Conservation (phyloP, 1,140 invertebrate species). For the Hycleus phaleratus region DNA sequence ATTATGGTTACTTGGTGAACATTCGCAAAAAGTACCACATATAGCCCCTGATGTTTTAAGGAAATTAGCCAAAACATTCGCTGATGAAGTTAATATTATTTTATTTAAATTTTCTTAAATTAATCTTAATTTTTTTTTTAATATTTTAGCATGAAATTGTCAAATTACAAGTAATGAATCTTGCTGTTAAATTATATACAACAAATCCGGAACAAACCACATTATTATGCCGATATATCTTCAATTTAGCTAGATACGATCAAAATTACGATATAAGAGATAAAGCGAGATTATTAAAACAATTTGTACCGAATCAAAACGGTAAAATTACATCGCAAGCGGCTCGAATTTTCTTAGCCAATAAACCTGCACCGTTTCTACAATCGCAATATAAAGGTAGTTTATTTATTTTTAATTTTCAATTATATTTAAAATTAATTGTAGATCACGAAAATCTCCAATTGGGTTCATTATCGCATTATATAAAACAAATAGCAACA, state of each 20-base stretch:
- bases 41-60: conserved; percentile 88
- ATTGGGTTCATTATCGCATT: conserved; percentile 91
- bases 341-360: conserved; percentile 78
- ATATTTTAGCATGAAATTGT: conserved; percentile 79
- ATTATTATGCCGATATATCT: conserved; percentile 87
- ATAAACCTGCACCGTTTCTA: conserved; percentile 79
- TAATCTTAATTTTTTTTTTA: conserved; percentile 14
- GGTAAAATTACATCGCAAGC: conserved; percentile 59
- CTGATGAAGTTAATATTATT: conserved; percentile 58
- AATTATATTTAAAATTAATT: neutral
- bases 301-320: conserved; percentile 66
- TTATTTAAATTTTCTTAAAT: neutral
- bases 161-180: conserved; percentile 91
- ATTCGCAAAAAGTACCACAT: conserved; percentile 72
- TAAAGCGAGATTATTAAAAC: conserved; percentile 76
- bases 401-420: neutral
- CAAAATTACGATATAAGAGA: conserved; percentile 97
- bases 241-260: conserved; percentile 96
- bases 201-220: conserved; percentile 83
- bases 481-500: conserved; percentile 73
- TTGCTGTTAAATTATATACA: conserved; percentile 89
- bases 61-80: conserved; percentile 90
- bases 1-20: conserved; percentile 91
- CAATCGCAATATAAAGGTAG: conserved; percentile 60
- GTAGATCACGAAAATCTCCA: conserved; percentile 80